Conservation (phyloP, 1,140 invertebrate species). For the Stenopsyche tienmushanensis region DNA sequence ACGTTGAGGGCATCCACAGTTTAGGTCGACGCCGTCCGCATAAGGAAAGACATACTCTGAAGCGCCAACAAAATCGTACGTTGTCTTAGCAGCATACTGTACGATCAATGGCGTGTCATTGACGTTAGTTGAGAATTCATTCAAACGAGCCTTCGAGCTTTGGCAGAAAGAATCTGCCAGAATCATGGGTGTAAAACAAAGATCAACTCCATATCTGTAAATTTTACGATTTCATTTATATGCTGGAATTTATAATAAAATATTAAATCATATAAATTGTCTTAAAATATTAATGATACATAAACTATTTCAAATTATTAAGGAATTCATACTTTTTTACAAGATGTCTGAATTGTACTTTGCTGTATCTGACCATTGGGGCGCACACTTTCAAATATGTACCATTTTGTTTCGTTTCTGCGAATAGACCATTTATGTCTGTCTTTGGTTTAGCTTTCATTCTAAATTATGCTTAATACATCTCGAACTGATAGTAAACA, state of each 20-base stretch:
- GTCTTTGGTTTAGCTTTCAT: slow-evolving; percentile 45
- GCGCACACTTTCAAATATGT: slow-evolving; percentile 80
- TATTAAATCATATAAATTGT: neutral
- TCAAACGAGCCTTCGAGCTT: slow-evolving; percentile 82
- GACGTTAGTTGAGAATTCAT: slow-evolving; percentile 82
- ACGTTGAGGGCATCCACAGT: slow-evolving; percentile 95
- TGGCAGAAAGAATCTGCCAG: slow-evolving; percentile 89
- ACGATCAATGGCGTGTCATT: slow-evolving; percentile 84
- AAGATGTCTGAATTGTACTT: slow-evolving; percentile 81
- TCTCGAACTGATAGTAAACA: too few species aligned
- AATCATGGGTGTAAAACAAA: slow-evolving; percentile 96
- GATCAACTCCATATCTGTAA: slow-evolving; percentile 77
- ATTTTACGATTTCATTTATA: neutral
- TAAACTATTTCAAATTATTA: slow-evolving; percentile 1
- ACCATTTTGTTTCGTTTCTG: slow-evolving; percentile 52
- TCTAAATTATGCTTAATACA: neutral
- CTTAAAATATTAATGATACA: neutral
- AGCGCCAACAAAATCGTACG: slow-evolving; percentile 80
- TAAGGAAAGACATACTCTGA: slow-evolving; percentile 82
- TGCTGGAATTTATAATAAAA: neutral
- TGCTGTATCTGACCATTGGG: slow-evolving; percentile 96
- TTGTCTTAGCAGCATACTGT: slow-evolving; percentile 91
- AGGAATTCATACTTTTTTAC: slow-evolving; percentile 63
- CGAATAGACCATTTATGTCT: slow-evolving; percentile 67
- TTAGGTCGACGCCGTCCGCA: slow-evolving; percentile 90